Percentiles rank a stretch among this genome's conserved stretches.
phyloP scores from a whole-genome alignment of 2,888 invertebrate genomes.

The Pterostichus madidus region DNA sequence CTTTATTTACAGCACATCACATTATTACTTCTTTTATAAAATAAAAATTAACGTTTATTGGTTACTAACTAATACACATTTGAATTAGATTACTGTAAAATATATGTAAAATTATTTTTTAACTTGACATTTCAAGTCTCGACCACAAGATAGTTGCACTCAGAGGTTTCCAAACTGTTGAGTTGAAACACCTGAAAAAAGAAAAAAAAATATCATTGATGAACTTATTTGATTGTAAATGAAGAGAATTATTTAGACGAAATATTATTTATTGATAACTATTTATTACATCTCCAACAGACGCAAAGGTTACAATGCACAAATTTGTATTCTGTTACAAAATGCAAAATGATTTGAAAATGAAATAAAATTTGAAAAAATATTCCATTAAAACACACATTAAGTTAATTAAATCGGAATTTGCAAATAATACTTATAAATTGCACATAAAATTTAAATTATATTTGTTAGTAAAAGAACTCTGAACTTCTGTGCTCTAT shows the following conservation, averaged over 20 bases:
- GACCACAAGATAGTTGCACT: constrained; percentile 22
- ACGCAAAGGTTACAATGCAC: constrained; percentile 32
- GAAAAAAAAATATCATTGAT: neutral
- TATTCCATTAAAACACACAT: neutral
- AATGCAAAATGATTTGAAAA: constrained; percentile 10
- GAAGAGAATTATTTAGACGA: constrained; percentile 4
- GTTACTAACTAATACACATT: constrained; percentile 46
- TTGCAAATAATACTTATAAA: constrained; percentile 49
- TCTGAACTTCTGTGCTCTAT: constrained; percentile 23
- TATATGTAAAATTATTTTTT: neutral
- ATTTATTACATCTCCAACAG: constrained; percentile 44
- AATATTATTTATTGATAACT: constrained; percentile 54
- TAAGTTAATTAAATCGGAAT: constrained; percentile 19
- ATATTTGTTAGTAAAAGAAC: constrained; percentile 29
- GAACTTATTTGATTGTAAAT: neutral
- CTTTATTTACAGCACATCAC: constrained; percentile 41
- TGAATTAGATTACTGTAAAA: constrained; percentile 8
- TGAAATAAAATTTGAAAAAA: constrained; percentile 20
- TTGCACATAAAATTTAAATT: constrained; percentile 57
- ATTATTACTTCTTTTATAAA: constrained; percentile 48
- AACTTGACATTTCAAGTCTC: constrained; percentile 45
- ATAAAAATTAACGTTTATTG: constrained; percentile 24
- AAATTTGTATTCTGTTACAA: constrained; percentile 32
- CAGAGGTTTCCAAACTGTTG: constrained; percentile 21
- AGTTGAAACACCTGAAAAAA: neutral